Conservation (phyloP, 2,797 vertebrate genomes). For the Rhyacichthys aspro region DNA sequence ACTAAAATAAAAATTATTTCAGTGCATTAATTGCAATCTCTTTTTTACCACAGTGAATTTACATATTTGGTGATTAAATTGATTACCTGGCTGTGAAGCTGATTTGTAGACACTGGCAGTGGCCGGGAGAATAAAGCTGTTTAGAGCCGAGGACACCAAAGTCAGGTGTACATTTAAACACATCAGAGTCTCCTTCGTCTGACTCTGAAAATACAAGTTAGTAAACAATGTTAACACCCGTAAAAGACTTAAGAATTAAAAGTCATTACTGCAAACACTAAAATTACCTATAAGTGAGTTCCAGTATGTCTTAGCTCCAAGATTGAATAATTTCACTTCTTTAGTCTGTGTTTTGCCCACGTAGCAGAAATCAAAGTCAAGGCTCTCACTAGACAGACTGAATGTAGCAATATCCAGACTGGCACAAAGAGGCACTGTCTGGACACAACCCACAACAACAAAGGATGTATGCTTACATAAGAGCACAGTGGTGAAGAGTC, state of each 20-base stretch:
- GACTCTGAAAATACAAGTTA: conserved; percentile 48
- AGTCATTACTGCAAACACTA: not conserved
- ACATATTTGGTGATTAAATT: not conserved
- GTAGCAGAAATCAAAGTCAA: conserved; percentile 87
- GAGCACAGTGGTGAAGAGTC: not conserved
- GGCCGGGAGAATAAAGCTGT: conserved; percentile 33
- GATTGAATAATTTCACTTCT: conserved; percentile 80
- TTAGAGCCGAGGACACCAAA: conserved; percentile 79
- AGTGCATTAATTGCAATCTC: not conserved
- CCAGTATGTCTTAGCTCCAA: conserved; percentile 84
- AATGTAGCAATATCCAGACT: conserved; percentile 79
- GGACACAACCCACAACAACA: conserved; percentile 16
- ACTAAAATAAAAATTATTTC: conserved; percentile 66
- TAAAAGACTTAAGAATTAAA: not conserved
- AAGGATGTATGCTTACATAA: not conserved
- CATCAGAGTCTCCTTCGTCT: conserved; percentile 32
- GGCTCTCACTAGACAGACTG: conserved; percentile 77
- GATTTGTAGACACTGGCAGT: conserved; percentile 79
- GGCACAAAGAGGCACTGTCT: conserved; percentile 86
- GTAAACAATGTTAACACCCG: not conserved
- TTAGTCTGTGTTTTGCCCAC: conserved; percentile 75
- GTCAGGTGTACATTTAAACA: conserved; percentile 82
- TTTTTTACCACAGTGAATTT: not conserved
- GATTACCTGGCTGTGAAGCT: conserved; percentile 88
- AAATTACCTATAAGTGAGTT: conserved; percentile 78